These are phyloP conservation scores for Nomada lathburiana DNA, from an alignment of 2,888 invertebrate species.

Conservation along the genomic window DNA sequence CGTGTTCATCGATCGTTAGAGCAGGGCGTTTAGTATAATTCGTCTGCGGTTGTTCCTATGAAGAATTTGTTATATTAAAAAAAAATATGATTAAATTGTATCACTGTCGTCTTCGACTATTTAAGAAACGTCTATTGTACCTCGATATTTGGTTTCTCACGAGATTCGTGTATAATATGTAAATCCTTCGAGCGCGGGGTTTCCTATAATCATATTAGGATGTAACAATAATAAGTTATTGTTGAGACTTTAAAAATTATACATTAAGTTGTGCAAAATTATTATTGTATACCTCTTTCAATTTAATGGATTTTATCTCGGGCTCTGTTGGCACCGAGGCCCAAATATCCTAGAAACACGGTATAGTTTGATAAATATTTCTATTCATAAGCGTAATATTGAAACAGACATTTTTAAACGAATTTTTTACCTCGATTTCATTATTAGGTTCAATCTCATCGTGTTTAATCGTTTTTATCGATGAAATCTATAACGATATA, in stretches of 20 bases:
- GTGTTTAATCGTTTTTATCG: slow-evolving; percentile 4
- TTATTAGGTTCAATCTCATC: background rate
- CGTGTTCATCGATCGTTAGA: background rate
- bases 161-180: background rate
- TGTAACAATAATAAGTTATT: background rate
- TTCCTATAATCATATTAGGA: slow-evolving; percentile 14
- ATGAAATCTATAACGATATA: slow-evolving; percentile 26
- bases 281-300: slow-evolving; percentile 45
- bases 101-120: background rate
- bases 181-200: background rate
- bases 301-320: slow-evolving; percentile 49
- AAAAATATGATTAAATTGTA: background rate
- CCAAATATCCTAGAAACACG: slow-evolving; percentile 60
- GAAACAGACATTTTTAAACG: background rate
- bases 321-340: slow-evolving; percentile 39
- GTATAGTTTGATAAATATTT: background rate
- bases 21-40: background rate
- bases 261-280: background rate
- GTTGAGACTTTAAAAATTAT: background rate
- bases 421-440: slow-evolving; percentile 47
- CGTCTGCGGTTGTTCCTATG: slow-evolving; percentile 1
- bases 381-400: background rate
- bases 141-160: slow-evolving; percentile 6
- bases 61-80: slow-evolving; percentile 5
- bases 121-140: slow-evolving; percentile 15